phyloP scores from a whole-genome alignment of 1,140 invertebrate species.

The Dendrolimus punctatus region DNA sequence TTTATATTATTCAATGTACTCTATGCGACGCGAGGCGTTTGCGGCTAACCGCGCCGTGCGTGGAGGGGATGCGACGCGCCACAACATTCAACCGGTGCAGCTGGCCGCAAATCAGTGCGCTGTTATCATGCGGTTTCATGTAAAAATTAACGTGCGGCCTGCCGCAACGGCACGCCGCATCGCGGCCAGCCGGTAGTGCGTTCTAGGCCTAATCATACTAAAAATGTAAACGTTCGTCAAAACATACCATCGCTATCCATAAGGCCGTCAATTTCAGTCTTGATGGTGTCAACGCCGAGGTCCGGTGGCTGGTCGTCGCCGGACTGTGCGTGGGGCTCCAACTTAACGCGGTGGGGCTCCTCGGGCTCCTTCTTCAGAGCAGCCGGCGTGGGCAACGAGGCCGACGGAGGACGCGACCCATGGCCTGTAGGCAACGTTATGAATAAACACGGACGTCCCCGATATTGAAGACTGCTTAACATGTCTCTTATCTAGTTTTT shows the following conservation, averaged over 20 bases:
- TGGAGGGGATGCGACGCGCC: too few species aligned
- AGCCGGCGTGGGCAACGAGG: conserved; percentile 60
- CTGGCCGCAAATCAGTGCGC: too few species aligned
- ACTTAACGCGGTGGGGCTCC: conserved; percentile 61
- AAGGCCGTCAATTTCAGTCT: conserved; percentile 69
- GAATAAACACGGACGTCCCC: neutral
- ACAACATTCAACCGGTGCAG: too few species aligned
- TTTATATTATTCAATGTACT: too few species aligned
- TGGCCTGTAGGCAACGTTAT: conserved; percentile 35
- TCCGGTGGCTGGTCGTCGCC: conserved; percentile 53
- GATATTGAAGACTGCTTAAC: neutral
- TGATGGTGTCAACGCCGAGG: conserved; percentile 65
- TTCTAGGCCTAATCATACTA: too few species aligned
- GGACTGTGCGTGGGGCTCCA: conserved; percentile 61
- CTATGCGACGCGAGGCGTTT: too few species aligned
- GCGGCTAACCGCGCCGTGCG: too few species aligned
- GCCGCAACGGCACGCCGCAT: too few species aligned
- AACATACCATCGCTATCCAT: conserved; percentile 63
- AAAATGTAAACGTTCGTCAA: neutral
- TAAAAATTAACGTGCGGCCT: too few species aligned
- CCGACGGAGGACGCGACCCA: conserved; percentile 62
- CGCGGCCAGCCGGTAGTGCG: too few species aligned
- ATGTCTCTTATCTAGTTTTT: too few species aligned
- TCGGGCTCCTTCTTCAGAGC: conserved; percentile 67
- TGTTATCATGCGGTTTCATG: too few species aligned